Percentiles rank a stretch among this genome's conserved stretches.
Conservation (phyloP, 2,797 vertebrate species). For the Bryconaethiops microstoma region DNA sequence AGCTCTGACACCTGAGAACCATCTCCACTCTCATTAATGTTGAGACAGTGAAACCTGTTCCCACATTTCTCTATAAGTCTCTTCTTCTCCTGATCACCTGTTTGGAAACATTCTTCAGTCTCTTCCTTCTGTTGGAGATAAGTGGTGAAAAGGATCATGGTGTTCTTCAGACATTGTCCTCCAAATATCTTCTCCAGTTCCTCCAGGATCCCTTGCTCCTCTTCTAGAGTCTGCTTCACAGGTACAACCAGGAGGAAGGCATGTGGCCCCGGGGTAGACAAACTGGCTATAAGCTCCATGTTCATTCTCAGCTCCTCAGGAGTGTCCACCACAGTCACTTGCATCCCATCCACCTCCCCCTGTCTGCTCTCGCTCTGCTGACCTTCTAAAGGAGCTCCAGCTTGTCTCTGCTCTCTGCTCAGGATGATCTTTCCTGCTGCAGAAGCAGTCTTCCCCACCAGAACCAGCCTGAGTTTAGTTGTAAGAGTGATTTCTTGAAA, state of each 20-base stretch:
- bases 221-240: slow-evolving; percentile 49
- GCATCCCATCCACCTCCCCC: slow-evolving; percentile 40
- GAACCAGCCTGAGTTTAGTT: too few relatives aligned
- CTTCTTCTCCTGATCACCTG: slow-evolving; percentile 3
- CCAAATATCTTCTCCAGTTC: slow-evolving; percentile 53
- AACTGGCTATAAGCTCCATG: slow-evolving; percentile 51
- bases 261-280: slow-evolving; percentile 57
- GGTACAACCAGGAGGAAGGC: slow-evolving; percentile 62
- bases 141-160: slow-evolving; percentile 21
- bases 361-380: slow-evolving; percentile 33
- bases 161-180: slow-evolving; percentile 14
- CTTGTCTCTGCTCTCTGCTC: too few relatives aligned
- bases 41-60: slow-evolving; percentile 25
- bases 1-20: slow-evolving; percentile 36
- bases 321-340: slow-evolving; percentile 42
- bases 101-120: background rate
- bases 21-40: slow-evolving; percentile 17
- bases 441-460: too few relatives aligned
- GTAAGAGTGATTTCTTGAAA: too few relatives aligned
- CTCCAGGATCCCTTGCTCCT: slow-evolving; percentile 37
- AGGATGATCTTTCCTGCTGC: too few relatives aligned
- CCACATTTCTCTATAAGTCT: slow-evolving; percentile 27
- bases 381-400: slow-evolving; percentile 1
- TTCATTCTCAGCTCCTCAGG: slow-evolving; percentile 45
- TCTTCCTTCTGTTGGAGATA: background rate